Conservation (phyloP, 1,140 invertebrate genomes). For the Drosophila cardini region DNA sequence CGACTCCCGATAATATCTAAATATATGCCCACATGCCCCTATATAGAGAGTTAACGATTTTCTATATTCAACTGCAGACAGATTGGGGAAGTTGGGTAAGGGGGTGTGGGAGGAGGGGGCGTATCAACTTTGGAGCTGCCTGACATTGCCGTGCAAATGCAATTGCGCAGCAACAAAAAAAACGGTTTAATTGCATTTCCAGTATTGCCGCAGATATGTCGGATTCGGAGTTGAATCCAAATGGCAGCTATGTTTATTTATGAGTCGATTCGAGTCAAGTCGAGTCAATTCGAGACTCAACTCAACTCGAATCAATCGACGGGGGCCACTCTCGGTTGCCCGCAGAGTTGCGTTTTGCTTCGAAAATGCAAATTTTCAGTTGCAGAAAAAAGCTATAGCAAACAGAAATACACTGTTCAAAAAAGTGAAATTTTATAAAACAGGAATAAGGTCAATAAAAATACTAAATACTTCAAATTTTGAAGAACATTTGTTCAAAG, state of each 20-base stretch:
- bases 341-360: conserved; percentile 13
- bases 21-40: conserved; percentile 50
- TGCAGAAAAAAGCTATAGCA: conserved; percentile 25
- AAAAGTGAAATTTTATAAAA: background rate
- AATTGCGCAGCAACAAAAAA: conserved; percentile 64
- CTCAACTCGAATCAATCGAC: background rate
- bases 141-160: conserved; percentile 49
- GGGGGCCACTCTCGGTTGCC: conserved; percentile 37
- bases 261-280: conserved; percentile 51
- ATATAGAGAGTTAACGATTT: conserved; percentile 46
- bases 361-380: conserved; percentile 44
- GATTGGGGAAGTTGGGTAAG: background rate
- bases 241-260: conserved; percentile 72
- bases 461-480: no score
- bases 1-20: conserved; percentile 53
- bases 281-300: background rate
- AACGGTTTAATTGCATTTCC: conserved; percentile 67
- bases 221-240: conserved; percentile 36
- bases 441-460: conserved; percentile 12
- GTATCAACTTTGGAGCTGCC: conserved; percentile 17
- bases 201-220: conserved; percentile 68
- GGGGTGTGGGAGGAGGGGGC: background rate
- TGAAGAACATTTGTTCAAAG: no score
- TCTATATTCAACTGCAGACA: background rate
- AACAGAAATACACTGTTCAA: conserved; percentile 5